Conservation (phyloP, 2,888 invertebrate genomes). For the Oscheius sp. region DNA sequence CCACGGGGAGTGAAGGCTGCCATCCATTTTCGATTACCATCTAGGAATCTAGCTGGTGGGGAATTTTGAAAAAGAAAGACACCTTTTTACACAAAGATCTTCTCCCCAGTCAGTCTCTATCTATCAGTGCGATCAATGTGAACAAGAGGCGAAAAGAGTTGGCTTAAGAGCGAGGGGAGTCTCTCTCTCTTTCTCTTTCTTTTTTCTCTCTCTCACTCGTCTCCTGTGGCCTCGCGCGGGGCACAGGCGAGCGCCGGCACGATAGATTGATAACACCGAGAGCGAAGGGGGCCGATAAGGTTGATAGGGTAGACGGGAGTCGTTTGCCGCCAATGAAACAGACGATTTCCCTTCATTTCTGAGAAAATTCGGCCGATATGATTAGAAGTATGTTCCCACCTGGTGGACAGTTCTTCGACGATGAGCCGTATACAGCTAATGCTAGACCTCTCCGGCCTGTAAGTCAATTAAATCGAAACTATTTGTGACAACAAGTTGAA, state of each 20-base stretch:
- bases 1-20: no score
- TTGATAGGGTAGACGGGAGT: slow-evolving; percentile 8
- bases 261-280: slow-evolving; percentile 4
- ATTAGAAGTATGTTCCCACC: background rate
- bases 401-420: slow-evolving; percentile 42
- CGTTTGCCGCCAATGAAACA: slow-evolving; percentile 21
- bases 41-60: no score
- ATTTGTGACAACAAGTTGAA: no score
- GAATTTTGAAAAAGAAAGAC: no score
- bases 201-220: background rate
- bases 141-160: no score
- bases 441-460: slow-evolving; percentile 29
- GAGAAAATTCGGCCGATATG: no score
- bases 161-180: no score
- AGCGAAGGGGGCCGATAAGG: background rate
- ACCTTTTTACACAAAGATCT: no score
- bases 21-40: no score
- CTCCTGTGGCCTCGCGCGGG: slow-evolving; percentile 1
- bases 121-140: no score
- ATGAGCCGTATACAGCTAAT: slow-evolving; percentile 51
- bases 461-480: background rate
- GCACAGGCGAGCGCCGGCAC: background rate
- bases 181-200: background rate
- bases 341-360: background rate
- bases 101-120: no score